Base-by-base conservation (phyloP, 2,797 vertebrate genomes). In the Sebastes oblongus region DNA sequence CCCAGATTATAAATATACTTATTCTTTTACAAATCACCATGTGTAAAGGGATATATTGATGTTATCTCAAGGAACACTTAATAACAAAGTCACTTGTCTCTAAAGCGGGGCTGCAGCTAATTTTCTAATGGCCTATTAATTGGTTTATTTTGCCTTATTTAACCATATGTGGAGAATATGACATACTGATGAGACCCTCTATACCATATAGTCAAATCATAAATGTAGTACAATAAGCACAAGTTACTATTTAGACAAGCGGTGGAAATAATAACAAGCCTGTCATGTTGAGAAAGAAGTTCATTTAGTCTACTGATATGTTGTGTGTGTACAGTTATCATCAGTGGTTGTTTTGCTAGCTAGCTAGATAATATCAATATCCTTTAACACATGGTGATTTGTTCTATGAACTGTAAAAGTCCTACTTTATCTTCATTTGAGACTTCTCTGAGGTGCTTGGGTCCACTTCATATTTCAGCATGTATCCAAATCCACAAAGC, bases 1-100 rank as follows among this genome's bases (percentile, higher is more conserved):
- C 39, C 39, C 39, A 42, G 39, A 42, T 42, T 0, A 42, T 42
- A 14, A 42, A 42, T 42, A 16, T 0, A 42, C 0, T 42, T 14
- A 42, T 16, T 42, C 14, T 42, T 42, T 42, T 36, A 36, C 11
- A 36, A 36, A 36, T 56, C 1, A 55, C 4, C 9, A 18, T 1
- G 18, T 32, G 24, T 29, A 72, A 62, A 30, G 2, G n/a, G n/a
- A 36, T 36, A 34, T 4, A 54, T 2, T 8, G 6, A 7, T 11
- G 18, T 29, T 8, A 18, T 52, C 9, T 34, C 20, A 25, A 13
- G 24, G 7, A 32, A 12, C 39, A 66, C 20, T 7, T 66, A 2
- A 66, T 66, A 20, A 66, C 16, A 66, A 66, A 11, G 29, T 34
- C 30, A 16, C 22, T 34, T 68, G 29, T 18, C 20, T 30, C 20